Percentiles rank a stretch among this genome's conserved stretches.
These are phyloP conservation scores for Harmothoe impar DNA, from an alignment of 2,888 invertebrate genomes.

Conservation along the genomic window DNA sequence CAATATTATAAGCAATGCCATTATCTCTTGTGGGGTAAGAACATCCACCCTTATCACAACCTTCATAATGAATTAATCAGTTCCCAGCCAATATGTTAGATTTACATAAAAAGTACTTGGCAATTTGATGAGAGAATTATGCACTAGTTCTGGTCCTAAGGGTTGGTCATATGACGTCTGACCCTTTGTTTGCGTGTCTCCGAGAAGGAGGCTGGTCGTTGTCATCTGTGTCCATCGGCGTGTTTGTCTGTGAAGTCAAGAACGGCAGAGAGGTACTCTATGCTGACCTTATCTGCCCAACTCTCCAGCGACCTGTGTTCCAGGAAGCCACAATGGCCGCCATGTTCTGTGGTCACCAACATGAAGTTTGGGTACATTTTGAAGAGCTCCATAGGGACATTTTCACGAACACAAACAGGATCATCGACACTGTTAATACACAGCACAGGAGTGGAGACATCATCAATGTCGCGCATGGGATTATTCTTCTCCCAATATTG, in stretches of 20 bases:
- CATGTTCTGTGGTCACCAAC: constrained; percentile 76
- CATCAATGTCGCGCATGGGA: constrained; percentile 80
- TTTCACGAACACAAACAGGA: constrained; percentile 74
- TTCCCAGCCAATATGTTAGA: too few relatives aligned
- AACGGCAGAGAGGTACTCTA: constrained; percentile 64
- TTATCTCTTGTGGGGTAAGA: too few relatives aligned
- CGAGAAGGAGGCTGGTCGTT: constrained; percentile 2
- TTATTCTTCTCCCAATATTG: constrained; percentile 80
- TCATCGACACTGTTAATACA: constrained; percentile 80
- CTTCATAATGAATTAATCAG: too few relatives aligned
- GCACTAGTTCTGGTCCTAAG: neutral
- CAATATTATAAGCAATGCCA: too few relatives aligned
- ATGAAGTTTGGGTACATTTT: constrained; percentile 79
- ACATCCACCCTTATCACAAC: too few relatives aligned
- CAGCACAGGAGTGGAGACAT: constrained; percentile 79
- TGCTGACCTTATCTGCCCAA: constrained; percentile 66
- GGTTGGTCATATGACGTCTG: constrained; percentile 34
- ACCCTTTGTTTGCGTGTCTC: neutral
- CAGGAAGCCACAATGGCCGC: constrained; percentile 81
- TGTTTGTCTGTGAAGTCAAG: constrained; percentile 59
- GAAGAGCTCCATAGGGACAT: constrained; percentile 79
- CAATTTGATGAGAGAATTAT: too few relatives aligned
- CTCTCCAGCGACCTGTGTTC: constrained; percentile 69
- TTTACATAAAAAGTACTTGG: too few relatives aligned
- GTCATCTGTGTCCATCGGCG: constrained; percentile 21